phyloP scores from a whole-genome alignment of 2,888 invertebrate genomes.

The Cosmopolites sordidus region DNA sequence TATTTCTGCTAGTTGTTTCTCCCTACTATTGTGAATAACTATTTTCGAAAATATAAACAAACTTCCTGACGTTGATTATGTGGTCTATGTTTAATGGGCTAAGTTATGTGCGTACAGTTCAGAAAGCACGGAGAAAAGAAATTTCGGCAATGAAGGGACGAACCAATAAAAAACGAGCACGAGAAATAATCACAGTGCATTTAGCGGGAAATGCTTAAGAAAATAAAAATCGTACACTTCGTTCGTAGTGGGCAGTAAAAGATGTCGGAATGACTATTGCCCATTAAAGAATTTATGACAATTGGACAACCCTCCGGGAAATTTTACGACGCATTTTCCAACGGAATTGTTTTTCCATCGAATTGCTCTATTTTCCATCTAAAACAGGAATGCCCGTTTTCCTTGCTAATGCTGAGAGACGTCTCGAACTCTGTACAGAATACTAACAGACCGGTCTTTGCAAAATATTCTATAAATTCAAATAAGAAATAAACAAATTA shows the following conservation, averaged over 20 bases:
- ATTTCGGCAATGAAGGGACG: conserved; percentile 12
- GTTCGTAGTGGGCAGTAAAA: conserved; percentile 36
- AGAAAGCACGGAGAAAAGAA: conserved; percentile 7
- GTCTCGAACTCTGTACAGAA: too few relatives aligned
- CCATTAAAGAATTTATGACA: conserved; percentile 40
- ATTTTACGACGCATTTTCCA: conserved; percentile 36
- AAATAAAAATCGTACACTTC: conserved; percentile 28
- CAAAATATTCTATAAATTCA: too few relatives aligned
- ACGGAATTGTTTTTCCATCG: conserved; percentile 34
- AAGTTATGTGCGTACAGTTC: too few relatives aligned
- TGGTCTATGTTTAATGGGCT: too few relatives aligned
- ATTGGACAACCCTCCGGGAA: conserved; percentile 39
- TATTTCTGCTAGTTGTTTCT: too few relatives aligned
- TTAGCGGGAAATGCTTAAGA: conserved; percentile 29
- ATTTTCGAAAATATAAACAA: too few relatives aligned
- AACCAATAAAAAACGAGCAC: conserved; percentile 8
- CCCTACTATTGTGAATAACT: too few relatives aligned
- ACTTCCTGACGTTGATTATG: too few relatives aligned
- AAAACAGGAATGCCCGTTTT: conserved; percentile 6
- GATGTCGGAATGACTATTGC: conserved; percentile 38
- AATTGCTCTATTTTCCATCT: conserved; percentile 31
- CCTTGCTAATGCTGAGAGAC: too few relatives aligned
- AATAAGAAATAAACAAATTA: too few relatives aligned
- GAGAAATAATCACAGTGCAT: conserved; percentile 27
- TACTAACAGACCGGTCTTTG: too few relatives aligned